phyloP scores from a whole-genome alignment of 2,888 invertebrate genomes.

The Sinodicranocentrus sp. region DNA sequence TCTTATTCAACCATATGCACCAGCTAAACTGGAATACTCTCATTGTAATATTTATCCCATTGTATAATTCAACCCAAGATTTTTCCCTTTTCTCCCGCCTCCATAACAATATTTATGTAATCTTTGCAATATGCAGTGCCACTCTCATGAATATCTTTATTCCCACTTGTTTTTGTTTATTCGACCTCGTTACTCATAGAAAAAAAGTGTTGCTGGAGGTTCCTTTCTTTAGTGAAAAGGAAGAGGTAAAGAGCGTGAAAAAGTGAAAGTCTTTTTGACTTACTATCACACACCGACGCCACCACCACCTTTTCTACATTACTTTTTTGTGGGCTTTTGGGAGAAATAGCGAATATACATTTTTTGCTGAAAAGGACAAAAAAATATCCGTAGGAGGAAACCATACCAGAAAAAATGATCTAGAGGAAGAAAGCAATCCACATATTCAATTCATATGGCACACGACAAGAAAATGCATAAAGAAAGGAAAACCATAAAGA shows the following conservation, averaged over 20 bases:
- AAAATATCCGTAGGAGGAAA: not conserved
- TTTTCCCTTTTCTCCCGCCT: not conserved
- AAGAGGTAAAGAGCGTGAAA: slow-evolving; percentile 1
- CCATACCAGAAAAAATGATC: slow-evolving; percentile 1
- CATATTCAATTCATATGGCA: slow-evolving; percentile 13
- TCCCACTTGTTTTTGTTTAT: slow-evolving; percentile 1
- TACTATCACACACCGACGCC: no score
- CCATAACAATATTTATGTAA: slow-evolving; percentile 2
- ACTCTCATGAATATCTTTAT: slow-evolving; percentile 19
- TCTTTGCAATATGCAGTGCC: slow-evolving; percentile 2
- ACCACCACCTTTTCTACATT: not conserved
- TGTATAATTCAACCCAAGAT: slow-evolving; percentile 20
- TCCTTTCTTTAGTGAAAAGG: no score
- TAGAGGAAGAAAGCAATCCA: not conserved
- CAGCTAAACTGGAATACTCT: no score
- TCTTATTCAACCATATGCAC: no score
- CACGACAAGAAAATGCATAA: slow-evolving; percentile 33
- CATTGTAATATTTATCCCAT: slow-evolving; percentile 13
- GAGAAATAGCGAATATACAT: not conserved
- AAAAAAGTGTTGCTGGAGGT: not conserved
- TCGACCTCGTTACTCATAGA: not conserved
- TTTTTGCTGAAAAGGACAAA: not conserved
- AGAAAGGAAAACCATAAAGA: slow-evolving; percentile 32
- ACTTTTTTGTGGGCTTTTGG: not conserved
- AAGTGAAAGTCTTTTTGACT: not conserved